A percentile compares a stretch with the other conserved stretches of the same genome.
Evolutionary conservation across 2,797 vertebrate genomes (phyloP).

Genomic region (Hydrophis major): DNA sequence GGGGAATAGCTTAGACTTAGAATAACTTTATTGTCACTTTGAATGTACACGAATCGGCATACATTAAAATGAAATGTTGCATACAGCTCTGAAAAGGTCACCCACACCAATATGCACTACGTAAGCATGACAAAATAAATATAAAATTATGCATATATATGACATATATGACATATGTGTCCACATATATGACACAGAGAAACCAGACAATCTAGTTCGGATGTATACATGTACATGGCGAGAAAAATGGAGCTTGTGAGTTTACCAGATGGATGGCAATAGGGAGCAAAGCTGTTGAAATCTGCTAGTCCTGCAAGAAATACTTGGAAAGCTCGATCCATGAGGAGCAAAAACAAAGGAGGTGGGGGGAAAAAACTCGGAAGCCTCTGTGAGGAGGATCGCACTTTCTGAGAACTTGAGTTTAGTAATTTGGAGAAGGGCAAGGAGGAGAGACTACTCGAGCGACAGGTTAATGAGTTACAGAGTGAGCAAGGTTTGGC

Average conservation of each 20-base stretch:
- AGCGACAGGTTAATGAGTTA: background rate
- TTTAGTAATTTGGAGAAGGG: conserved; percentile 15
- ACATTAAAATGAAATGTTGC: background rate
- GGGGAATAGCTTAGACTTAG: background rate
- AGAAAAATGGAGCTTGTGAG: too few relatives aligned
- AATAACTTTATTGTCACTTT: background rate
- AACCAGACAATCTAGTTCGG: too few relatives aligned
- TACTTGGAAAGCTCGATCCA: background rate
- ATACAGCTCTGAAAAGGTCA: background rate
- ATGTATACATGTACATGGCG: too few relatives aligned
- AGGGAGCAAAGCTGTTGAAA: too few relatives aligned
- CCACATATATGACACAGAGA: too few relatives aligned
- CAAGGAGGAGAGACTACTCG: background rate
- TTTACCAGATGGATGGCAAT: too few relatives aligned
- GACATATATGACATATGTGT: too few relatives aligned
- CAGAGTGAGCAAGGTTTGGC: background rate
- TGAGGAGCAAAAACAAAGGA: background rate
- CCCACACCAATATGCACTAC: background rate
- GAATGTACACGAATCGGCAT: background rate
- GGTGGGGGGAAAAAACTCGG: background rate
- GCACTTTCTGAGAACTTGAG: background rate
- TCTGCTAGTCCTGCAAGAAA: too few relatives aligned
- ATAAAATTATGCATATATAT: too few relatives aligned
- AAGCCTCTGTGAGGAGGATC: background rate
- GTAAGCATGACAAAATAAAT: too few relatives aligned